Evolutionary conservation across 2,113 vertebrate genomes (phyloP).

Genomic region (Lycaon pictus): DNA sequence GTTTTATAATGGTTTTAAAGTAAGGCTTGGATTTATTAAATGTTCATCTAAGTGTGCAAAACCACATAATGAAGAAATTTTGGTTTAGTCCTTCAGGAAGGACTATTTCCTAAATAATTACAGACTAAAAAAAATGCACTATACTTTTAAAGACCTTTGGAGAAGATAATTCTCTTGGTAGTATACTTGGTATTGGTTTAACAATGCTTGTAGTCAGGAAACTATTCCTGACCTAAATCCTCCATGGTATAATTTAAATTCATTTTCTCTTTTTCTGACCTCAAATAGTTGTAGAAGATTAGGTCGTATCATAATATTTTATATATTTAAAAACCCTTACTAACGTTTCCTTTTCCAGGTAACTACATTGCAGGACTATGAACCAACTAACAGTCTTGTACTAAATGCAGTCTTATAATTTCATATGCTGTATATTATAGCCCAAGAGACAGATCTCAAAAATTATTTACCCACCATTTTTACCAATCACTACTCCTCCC

Average conservation of each 20-base stretch:
- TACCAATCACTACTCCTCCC: neutral
- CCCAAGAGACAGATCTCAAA: slow-evolving; percentile 29
- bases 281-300: slow-evolving; percentile 40
- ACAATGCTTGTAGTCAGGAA: slow-evolving; percentile 47
- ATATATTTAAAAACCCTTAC: slow-evolving; percentile 41
- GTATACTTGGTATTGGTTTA: slow-evolving; percentile 56
- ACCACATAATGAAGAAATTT: slow-evolving; percentile 58
- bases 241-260: slow-evolving; percentile 64
- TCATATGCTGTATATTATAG: neutral
- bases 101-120: slow-evolving; percentile 68
- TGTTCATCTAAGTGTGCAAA: slow-evolving; percentile 54
- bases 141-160: slow-evolving; percentile 52
- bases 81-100: slow-evolving; percentile 60
- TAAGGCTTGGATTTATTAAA: slow-evolving; percentile 60
- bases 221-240: slow-evolving; percentile 56
- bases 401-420: slow-evolving; percentile 10
- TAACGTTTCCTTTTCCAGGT: slow-evolving; percentile 53
- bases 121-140: neutral
- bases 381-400: slow-evolving; percentile 17
- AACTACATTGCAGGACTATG: neutral
- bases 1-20: slow-evolving; percentile 56
- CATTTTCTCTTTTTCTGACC: slow-evolving; percentile 73
- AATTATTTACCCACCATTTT: slow-evolving; percentile 41
- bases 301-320: slow-evolving; percentile 10
- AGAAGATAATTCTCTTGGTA: slow-evolving; percentile 63